A percentile compares a stretch with the other conserved stretches of the same genome.
Evolutionary conservation across 1,140 invertebrate genomes (phyloP).

Genomic region (Ips typographus): DNA sequence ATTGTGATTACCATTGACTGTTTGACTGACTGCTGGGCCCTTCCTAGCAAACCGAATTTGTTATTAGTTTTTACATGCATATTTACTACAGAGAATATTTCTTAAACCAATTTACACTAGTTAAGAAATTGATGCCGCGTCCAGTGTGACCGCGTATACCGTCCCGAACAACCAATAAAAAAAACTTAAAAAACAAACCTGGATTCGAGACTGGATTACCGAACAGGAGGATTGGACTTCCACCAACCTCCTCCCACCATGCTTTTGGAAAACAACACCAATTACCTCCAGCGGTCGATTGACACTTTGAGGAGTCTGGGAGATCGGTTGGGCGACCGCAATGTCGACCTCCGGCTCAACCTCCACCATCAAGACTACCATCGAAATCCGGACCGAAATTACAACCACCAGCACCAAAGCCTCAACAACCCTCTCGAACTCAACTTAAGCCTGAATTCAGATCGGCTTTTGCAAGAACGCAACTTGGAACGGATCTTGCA

Average conservation of each 20-base stretch:
- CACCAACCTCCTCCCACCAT: constrained; percentile 48
- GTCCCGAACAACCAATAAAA: not conserved
- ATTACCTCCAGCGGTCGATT: constrained; percentile 67
- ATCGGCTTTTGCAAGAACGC: constrained; percentile 37
- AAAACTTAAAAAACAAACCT: constrained; percentile 36
- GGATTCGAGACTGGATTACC: constrained; percentile 50
- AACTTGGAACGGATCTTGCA: constrained; percentile 54
- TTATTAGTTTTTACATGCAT: not conserved
- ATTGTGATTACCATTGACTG: constrained; percentile 26
- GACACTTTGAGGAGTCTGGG: constrained; percentile 62
- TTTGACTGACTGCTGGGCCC: constrained; percentile 28
- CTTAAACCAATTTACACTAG: constrained; percentile 2
- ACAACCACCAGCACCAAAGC: constrained; percentile 38
- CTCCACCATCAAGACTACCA: constrained; percentile 45
- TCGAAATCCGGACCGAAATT: constrained; percentile 32
- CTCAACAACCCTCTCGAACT: constrained; percentile 44
- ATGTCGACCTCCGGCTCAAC: constrained; percentile 49
- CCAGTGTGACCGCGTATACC: not conserved
- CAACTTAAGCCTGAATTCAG: constrained; percentile 47
- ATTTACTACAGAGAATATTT: constrained; percentile 10
- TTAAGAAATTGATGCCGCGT: constrained; percentile 4
- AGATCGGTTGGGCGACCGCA: constrained; percentile 47
- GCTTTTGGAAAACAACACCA: constrained; percentile 50
- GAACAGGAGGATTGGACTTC: constrained; percentile 50
- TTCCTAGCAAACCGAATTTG: not conserved